phyloP scores from a whole-genome alignment of 2,113 vertebrate genomes.

The Prietella phreatophila region DNA sequence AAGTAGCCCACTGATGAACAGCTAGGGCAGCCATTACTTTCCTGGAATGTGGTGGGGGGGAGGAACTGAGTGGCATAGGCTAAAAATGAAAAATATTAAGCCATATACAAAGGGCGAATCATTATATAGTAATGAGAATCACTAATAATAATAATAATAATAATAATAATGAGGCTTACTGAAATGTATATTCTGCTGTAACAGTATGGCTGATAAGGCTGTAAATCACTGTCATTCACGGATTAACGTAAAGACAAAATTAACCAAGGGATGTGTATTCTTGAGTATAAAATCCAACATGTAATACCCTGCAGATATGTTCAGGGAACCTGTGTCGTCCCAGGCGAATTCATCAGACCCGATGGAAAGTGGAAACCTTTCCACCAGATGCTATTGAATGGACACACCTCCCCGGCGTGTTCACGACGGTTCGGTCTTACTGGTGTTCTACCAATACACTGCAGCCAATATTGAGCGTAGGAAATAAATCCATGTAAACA shows the following conservation, averaged over 20 bases:
- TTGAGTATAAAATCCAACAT: background rate
- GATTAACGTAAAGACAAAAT: background rate
- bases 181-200: background rate
- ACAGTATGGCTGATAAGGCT: background rate
- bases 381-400: slow-evolving; percentile 81
- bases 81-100: slow-evolving; percentile 12
- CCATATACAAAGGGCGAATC: background rate
- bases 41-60: slow-evolving; percentile 30
- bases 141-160: background rate
- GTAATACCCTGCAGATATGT: background rate
- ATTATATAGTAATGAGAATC: slow-evolving; percentile 9
- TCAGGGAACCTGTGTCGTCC: slow-evolving; percentile 46
- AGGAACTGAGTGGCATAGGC: background rate
- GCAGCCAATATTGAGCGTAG: background rate
- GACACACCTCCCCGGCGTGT: slow-evolving; percentile 75
- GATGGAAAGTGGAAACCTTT: slow-evolving; percentile 72
- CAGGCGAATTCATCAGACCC: slow-evolving; percentile 47
- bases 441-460: background rate
- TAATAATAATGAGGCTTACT: slow-evolving; percentile 2
- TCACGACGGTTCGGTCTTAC: slow-evolving; percentile 48
- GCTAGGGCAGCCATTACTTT: slow-evolving; percentile 17
- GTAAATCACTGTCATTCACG: background rate
- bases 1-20: slow-evolving; percentile 35
- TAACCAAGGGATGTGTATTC: background rate
- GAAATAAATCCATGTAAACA: background rate